Percentiles rank a stretch among this genome's conserved stretches.
Evolutionary conservation across 2,113 vertebrate genomes (phyloP).

Genomic region (Ptilonorhynchus violaceus): DNA sequence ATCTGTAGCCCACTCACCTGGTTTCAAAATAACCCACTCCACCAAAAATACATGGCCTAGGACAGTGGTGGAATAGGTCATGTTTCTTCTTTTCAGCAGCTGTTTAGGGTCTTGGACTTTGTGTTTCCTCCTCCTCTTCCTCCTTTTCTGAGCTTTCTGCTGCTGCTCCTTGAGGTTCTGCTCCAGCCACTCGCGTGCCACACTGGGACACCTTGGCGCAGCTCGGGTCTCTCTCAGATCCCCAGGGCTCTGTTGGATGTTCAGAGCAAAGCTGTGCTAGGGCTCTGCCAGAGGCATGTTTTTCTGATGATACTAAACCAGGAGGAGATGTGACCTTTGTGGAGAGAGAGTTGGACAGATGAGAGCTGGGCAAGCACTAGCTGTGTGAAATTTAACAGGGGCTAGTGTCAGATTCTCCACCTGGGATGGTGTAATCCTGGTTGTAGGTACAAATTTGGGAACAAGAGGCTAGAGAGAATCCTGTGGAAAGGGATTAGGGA

Average conservation of each 20-base stretch:
- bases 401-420: neutral
- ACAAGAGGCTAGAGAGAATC: neutral
- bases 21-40: neutral
- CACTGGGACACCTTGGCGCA: neutral
- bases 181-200: neutral
- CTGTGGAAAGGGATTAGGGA: neutral
- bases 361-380: neutral
- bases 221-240: neutral
- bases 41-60: neutral
- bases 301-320: neutral
- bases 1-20: neutral
- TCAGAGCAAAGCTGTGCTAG: neutral
- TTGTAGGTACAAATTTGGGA: neutral
- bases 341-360: neutral
- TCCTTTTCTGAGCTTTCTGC: neutral
- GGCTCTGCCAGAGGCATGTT: neutral
- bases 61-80: neutral
- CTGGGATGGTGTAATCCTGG: neutral
- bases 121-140: neutral
- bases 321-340: neutral
- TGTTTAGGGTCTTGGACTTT: neutral
- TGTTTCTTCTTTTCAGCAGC: neutral
- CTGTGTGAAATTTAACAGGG: neutral
- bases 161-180: neutral
- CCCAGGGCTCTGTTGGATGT: rapidly evolving